Evolutionary conservation across 2,113 vertebrate species (phyloP).

Genomic region (Rissa tridactyla): DNA sequence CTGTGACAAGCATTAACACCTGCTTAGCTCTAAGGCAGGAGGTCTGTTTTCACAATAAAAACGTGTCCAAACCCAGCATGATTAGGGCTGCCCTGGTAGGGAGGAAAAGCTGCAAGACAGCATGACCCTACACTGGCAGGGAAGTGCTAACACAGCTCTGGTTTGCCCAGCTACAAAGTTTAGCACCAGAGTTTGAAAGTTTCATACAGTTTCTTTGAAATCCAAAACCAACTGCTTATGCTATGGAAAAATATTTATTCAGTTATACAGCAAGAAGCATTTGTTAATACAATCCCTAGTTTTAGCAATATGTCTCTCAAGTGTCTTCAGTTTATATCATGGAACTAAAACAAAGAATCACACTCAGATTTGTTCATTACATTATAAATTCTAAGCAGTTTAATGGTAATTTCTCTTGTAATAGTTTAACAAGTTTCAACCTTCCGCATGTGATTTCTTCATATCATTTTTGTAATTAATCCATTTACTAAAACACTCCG

Average conservation of each 20-base stretch:
- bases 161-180: background rate
- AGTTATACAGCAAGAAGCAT: background rate
- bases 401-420: background rate
- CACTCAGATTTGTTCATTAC: background rate
- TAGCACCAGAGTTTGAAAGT: background rate
- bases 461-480: background rate
- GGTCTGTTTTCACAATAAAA: background rate
- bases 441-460: background rate
- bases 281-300: background rate
- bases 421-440: background rate
- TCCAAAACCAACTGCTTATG: background rate
- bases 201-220: background rate
- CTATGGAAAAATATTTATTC: background rate
- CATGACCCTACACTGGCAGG: background rate
- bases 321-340: background rate
- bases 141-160: background rate
- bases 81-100: background rate
- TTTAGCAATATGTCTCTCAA: background rate
- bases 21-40: background rate
- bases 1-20: background rate
- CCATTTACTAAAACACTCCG: background rate
- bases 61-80: background rate
- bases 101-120: background rate
- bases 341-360: background rate
- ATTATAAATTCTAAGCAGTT: background rate